A percentile compares a stretch with the other conserved stretches of the same genome.
Evolutionary conservation across 2,888 invertebrate species (phyloP).

Genomic region (Helicoverpa assulta): DNA sequence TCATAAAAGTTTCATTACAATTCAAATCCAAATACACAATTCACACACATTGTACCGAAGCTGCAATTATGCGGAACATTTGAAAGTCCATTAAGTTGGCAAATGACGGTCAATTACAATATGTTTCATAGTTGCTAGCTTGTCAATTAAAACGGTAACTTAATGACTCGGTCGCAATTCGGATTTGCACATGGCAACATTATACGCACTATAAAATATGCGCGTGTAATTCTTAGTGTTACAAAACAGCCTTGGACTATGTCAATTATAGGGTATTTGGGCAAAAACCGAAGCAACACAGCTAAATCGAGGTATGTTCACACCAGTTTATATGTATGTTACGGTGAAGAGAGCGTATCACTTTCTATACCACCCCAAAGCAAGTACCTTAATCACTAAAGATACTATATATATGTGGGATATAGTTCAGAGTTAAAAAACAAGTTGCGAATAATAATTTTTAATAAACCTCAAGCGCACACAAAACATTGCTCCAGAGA

Average conservation of each 20-base stretch:
- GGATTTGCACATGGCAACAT: constrained; percentile 35
- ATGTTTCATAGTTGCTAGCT: constrained; percentile 39
- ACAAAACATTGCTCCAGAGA: too few species aligned
- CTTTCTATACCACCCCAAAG: too few species aligned
- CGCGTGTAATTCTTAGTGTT: constrained; percentile 30
- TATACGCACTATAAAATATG: constrained; percentile 43
- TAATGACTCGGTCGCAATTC: constrained; percentile 41
- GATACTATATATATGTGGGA: too few species aligned
- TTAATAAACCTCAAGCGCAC: too few species aligned
- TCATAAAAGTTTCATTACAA: neutral
- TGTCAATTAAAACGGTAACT: constrained; percentile 39
- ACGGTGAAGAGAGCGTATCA: too few species aligned
- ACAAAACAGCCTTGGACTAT: constrained; percentile 32
- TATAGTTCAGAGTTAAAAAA: too few species aligned
- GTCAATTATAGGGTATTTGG: neutral
- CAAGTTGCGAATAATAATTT: too few species aligned
- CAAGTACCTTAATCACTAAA: too few species aligned
- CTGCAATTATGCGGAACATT: constrained; percentile 17
- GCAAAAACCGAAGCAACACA: neutral
- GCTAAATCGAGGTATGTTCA: neutral
- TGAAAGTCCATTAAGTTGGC: constrained; percentile 34
- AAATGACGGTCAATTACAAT: constrained; percentile 40
- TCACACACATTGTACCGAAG: constrained; percentile 11
- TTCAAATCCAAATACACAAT: neutral
- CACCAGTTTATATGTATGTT: too few species aligned